A percentile compares a stretch with the other conserved stretches of the same genome.
Conservation (phyloP, 1,140 invertebrate genomes). For the Leptonema lineaticorne region DNA sequence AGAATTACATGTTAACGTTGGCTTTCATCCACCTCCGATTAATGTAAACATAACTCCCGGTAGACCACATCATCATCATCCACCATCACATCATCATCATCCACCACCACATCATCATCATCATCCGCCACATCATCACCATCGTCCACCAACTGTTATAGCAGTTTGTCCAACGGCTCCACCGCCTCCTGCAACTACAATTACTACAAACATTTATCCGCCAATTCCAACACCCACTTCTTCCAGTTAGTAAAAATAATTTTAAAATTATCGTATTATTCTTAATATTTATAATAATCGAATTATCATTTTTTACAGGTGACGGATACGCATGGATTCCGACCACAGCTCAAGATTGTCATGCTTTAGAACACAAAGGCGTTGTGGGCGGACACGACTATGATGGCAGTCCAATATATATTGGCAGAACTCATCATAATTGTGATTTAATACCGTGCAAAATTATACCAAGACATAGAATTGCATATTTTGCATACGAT, state of each 20-base stretch:
- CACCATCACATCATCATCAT: slow-evolving; percentile 4
- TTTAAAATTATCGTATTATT: neutral
- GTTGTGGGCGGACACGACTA: slow-evolving; percentile 68
- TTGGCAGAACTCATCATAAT: slow-evolving; percentile 9
- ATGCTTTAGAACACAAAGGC: slow-evolving; percentile 47
- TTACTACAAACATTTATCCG: neutral
- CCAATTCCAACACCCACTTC: neutral
- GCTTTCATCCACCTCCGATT: neutral
- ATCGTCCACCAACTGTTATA: neutral
- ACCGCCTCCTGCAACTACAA: neutral
- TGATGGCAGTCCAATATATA: slow-evolving; percentile 57
- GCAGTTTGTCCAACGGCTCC: neutral
- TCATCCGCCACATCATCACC: slow-evolving; percentile 8
- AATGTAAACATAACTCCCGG: neutral
- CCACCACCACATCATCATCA: neutral
- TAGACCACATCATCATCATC: neutral
- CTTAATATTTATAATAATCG: neutral
- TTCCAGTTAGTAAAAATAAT: neutral
- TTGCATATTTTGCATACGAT: slow-evolving; percentile 8
- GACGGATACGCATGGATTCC: slow-evolving; percentile 29
- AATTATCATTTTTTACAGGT: neutral
- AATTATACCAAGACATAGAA: slow-evolving; percentile 1
- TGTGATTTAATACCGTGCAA: slow-evolving; percentile 20
- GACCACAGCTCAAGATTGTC: slow-evolving; percentile 17
- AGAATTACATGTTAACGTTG: neutral